These are phyloP conservation scores for Arctia plantaginis DNA, from an alignment of 2,888 invertebrate species.

Conservation along the genomic window DNA sequence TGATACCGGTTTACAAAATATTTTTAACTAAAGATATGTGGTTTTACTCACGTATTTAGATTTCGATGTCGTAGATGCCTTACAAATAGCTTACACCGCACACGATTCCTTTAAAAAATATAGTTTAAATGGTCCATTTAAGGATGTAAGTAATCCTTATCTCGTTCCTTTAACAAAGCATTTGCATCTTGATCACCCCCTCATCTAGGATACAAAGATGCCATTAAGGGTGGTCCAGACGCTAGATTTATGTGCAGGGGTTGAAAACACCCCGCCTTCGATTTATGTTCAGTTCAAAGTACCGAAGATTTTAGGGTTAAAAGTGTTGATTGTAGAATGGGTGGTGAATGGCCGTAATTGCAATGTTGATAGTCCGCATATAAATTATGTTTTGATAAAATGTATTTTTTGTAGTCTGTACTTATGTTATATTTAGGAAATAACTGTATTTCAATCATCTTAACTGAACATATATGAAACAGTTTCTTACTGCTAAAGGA, in stretches of 20 bases:
- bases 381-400: not conserved
- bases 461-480: too few relatives aligned
- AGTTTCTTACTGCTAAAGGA: too few relatives aligned
- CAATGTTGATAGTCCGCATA: conserved; percentile 5
- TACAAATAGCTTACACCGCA: too few relatives aligned
- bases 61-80: too few relatives aligned
- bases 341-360: conserved; percentile 16
- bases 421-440: too few relatives aligned
- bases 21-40: too few relatives aligned
- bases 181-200: conserved; percentile 61
- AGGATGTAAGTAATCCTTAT: conserved; percentile 7
- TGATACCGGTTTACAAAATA: too few relatives aligned
- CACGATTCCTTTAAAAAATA: not conserved
- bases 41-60: too few relatives aligned
- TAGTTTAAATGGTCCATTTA: not conserved
- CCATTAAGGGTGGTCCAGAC: conserved; percentile 67
- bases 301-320: conserved; percentile 44
- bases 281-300: conserved; percentile 51
- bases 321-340: conserved; percentile 45
- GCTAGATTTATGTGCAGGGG: conserved; percentile 70
- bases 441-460: too few relatives aligned
- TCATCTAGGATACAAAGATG: conserved; percentile 66
- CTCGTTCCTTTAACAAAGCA: conserved; percentile 31
- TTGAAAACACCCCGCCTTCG: conserved; percentile 54
- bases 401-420: too few relatives aligned